Evolutionary conservation across 2,113 vertebrate species (phyloP).

Genomic region (Lipophrys pholis): DNA sequence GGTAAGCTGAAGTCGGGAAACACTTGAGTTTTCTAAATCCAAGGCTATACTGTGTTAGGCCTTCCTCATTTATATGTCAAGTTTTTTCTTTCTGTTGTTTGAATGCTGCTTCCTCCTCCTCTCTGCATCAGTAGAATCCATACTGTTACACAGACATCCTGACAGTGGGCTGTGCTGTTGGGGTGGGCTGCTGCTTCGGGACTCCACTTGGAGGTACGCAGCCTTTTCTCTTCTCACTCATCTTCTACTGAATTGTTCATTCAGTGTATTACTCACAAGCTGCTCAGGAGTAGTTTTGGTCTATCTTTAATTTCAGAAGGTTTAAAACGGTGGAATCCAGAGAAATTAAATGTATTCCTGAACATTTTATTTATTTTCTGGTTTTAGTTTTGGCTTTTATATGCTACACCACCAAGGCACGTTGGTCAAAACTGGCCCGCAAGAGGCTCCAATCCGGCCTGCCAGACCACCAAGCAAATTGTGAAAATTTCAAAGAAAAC

Average conservation of each 20-base stretch:
- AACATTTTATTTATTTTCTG: too few species aligned
- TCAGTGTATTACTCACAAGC: neutral
- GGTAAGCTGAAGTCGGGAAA: constrained; percentile 83
- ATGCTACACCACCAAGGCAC: too few species aligned
- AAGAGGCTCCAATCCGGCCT: too few species aligned
- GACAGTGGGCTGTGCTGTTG: constrained; percentile 96
- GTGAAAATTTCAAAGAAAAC: too few species aligned
- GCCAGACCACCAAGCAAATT: too few species aligned
- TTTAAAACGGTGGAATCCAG: too few species aligned
- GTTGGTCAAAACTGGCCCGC: too few species aligned
- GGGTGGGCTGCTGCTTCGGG: constrained; percentile 97
- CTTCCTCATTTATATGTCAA: neutral
- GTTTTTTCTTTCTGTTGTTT: neutral
- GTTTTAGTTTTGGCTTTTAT: too few species aligned
- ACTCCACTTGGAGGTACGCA: constrained; percentile 94
- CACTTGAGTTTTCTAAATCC: neutral
- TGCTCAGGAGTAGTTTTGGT: neutral
- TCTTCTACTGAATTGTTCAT: neutral
- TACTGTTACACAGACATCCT: constrained; percentile 97
- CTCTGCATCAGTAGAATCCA: constrained; percentile 91
- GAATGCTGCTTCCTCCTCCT: constrained; percentile 33
- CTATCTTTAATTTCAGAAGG: too few species aligned
- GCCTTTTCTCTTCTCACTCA: rapidly evolving
- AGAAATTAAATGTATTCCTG: too few species aligned
- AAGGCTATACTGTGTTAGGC: neutral